Evolutionary conservation across 2,113 vertebrate genomes (phyloP), one percentile per base, ranked within the genome.

Genomic region (Brachionichthys hirsutus): DNA sequence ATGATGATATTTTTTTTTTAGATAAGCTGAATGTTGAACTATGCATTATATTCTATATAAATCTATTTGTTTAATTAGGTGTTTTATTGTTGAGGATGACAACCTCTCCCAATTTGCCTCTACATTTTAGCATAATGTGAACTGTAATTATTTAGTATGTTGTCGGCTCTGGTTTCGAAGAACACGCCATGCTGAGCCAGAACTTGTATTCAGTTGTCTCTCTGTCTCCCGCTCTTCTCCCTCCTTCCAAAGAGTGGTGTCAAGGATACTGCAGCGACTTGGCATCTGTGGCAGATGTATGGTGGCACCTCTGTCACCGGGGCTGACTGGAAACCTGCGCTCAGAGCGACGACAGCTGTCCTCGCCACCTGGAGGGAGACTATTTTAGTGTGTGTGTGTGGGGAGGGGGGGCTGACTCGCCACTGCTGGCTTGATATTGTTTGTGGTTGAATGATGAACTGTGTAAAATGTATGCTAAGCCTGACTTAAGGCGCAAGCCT

Each of bases 131-230:
- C 67, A 56, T 52, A 1, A 62, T 54, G 71, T 57, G 58, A 80
- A 73, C 78, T 76, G 44, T 54, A 77, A 84, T 84, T 81, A 84
- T 81, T 85, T 63, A 62, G 62, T 30, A 17, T 40, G 44, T 63
- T 84, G 83, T 81, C 81, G 77, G 59, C 54, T 43, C 59, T 63
- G 30, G 43, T 82, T 69, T 69, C 17, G 11, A 59, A 59, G 48
- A 62, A 47, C 67, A 54, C 57, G 47, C 52, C 49, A 54, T 36
- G 70, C 75, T 15, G 48, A 75, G 84, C 57, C 54, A 54, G 64
- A 70, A 63, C 64, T 69, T 1, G 66, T 73, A n/a, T 62, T 48
- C 48, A 44, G 11, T 48, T 54, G 62, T 68, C 12, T 55, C 41
- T 55, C 58, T 41, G 19, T 51, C 13, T 16, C 42, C 12, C 7